Evolutionary conservation across 2,113 vertebrate species (phyloP), one percentile per base, ranked within the genome.

Genomic region (Sorex fumeus): DNA sequence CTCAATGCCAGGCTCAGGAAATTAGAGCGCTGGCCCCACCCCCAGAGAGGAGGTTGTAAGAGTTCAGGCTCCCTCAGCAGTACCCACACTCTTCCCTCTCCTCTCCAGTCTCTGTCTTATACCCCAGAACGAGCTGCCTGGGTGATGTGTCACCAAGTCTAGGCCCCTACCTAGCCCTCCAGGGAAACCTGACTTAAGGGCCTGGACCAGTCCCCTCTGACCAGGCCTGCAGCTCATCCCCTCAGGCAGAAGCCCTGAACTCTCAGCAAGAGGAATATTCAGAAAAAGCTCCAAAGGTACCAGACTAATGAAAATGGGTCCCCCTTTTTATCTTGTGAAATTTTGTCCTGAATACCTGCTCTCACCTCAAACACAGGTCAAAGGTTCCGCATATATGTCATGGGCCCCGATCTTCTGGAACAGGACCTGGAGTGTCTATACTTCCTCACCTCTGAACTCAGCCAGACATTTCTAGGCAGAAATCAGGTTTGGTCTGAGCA

Each of bases 281-380:
- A n/a, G 7, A 4, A 23, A 50, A 60, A 82, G 12, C 18, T 32
- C 18, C 45, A 45, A 43, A 30, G 3, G 13, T 30, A 50, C 8
- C 47, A 32, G 62, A 84, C 15, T 76, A 18, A 60, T 28, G 50
- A 57, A 18, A 57, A 40, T 36, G n/a, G 12, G 15, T n/a, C 13
- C 27, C 43, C 43, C 28, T 87, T 75, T 82, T 79, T 87, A 72
- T 50, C 83, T 74, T 81, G 67, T 81, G 71, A 47, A 64, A 36
- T 40, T n/a, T 71, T 50, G 62, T 30, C 36, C 34, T 47, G 28
- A 71, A 9, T 30, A 18, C 25, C 32, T 8, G 11, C 23, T 13
- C 19, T 5, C 13, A 12, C 40, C 13, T 64, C 40, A 32, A 30
- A 43, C 25, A 28, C 32, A 40, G 11, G 32, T 45, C 18, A 57